Base-by-base conservation (phyloP, 2,888 invertebrate genomes). In the Cheilosia urbana region DNA sequence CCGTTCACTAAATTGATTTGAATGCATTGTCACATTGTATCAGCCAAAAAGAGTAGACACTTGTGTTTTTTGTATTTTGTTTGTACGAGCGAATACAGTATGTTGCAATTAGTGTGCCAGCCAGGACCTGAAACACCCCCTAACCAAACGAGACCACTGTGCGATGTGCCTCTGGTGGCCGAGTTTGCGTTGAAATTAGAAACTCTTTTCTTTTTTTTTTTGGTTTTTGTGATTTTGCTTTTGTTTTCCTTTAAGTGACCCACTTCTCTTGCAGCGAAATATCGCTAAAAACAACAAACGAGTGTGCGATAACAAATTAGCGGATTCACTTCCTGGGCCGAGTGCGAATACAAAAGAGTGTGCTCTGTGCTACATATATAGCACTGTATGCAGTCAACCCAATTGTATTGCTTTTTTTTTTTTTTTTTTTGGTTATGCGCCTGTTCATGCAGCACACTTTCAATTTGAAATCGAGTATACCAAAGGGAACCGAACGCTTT, bases 251-350 rank as follows among this genome's bases (percentile, higher is more conserved):
- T 37, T 13, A 66, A 82, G 65, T 71, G 80, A 71, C 84, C 84
- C 34, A 80, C 57, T 75, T 83, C 65, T 55, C 53, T 47, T 57
- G 69, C 49, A 69, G 65, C 73, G 40, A 75, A 65, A 79, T 69
- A 80, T 65, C 58, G 79, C 49, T 60, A 51, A 49, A 30, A 65
- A 65, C 65, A 80, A 53, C 58, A 84, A 84, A 63, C 80, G 63
- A 80, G 60, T 75, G 73, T 49, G 47, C 75, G 80, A 84, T 76
- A 84, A 80, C 75, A 75, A 84, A 80, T 76, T 80, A 75, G 80
- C 71, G 80, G 84, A 80, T 71, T 79, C 80, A 84, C 84, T 84
- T 84, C 84, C 84, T 80, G 84, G 75, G 71, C 75, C 30, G 55
- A 40, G 65, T 47, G 63, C 58, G 53, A 65, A 47, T 60, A 37